Conservation (phyloP, 2,113 vertebrate species). For the Colistium nudipinnis region DNA sequence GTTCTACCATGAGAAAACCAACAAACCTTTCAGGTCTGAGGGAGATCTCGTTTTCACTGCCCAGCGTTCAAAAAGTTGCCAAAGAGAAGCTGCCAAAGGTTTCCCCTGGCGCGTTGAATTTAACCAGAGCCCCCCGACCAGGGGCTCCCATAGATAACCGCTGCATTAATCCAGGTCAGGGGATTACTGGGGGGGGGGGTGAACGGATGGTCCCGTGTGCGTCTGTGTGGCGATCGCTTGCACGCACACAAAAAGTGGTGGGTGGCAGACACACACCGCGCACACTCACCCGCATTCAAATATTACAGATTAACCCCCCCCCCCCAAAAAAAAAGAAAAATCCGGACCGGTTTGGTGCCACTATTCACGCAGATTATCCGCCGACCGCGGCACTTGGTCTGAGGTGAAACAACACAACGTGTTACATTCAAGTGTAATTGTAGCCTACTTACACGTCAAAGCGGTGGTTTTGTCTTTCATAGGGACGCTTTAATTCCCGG, state of each 20-base stretch:
- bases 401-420: no score
- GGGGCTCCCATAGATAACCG: conserved; percentile 50
- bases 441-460: conserved; percentile 77
- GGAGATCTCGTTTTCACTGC: conserved; percentile 43
- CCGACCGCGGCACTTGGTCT: no score
- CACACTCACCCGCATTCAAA: background rate
- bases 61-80: conserved; percentile 26
- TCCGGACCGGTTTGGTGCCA: no score
- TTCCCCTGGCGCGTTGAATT: conserved; percentile 28
- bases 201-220: conserved; percentile 16
- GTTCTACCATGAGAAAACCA: conserved; percentile 36
- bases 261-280: background rate
- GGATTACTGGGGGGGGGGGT: conserved; percentile 42
- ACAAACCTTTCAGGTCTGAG: conserved; percentile 69
- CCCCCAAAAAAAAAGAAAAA: no score
- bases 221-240: background rate
- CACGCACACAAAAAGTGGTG: background rate
- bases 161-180: conserved; percentile 56
- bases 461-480: conserved; percentile 81
- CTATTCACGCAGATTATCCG: no score
- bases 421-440: background rate
- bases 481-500: conserved; percentile 35
- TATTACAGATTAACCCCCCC: background rate
- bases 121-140: background rate
- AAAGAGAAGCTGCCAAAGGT: conserved; percentile 1